These are phyloP conservation scores for Chromoteleia sp. DNA, from an alignment of 2,888 invertebrate species.

Conservation along the genomic window DNA sequence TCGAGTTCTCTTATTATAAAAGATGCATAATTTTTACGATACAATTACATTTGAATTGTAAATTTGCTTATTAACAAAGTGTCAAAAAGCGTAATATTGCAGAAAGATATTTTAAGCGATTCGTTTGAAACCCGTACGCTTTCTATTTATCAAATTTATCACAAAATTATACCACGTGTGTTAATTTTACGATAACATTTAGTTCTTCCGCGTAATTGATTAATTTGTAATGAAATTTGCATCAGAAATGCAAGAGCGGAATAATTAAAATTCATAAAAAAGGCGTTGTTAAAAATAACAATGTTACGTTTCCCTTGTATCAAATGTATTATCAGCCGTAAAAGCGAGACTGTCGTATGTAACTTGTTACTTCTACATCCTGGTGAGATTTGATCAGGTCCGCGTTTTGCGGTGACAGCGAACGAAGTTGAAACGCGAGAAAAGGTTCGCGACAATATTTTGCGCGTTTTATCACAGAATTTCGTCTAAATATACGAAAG, in stretches of 20 bases:
- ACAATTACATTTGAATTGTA: too few species aligned
- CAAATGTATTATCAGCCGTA: slow-evolving; percentile 32
- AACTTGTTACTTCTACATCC: slow-evolving; percentile 43
- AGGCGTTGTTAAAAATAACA: slow-evolving; percentile 18
- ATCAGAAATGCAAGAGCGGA: not conserved
- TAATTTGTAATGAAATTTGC: slow-evolving; percentile 16
- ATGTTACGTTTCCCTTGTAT: slow-evolving; percentile 19
- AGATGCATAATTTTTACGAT: too few species aligned
- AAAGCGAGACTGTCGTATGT: slow-evolving; percentile 30
- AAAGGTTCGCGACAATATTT: slow-evolving; percentile 30
- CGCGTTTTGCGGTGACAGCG: slow-evolving; percentile 35
- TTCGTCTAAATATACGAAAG: slow-evolving; percentile 2
- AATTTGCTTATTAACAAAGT: too few species aligned
- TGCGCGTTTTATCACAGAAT: slow-evolving; percentile 12
- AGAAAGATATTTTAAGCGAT: too few species aligned
- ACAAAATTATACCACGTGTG: not conserved
- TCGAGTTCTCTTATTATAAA: too few species aligned
- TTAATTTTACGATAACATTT: slow-evolving; percentile 12
- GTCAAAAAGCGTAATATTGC: too few species aligned
- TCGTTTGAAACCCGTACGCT: too few species aligned
- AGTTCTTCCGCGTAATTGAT: slow-evolving; percentile 16
- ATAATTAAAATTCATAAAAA: slow-evolving; percentile 25
- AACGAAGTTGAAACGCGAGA: slow-evolving; percentile 35
- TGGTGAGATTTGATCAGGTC: slow-evolving; percentile 47
- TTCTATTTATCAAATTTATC: not conserved